Evolutionary conservation across 1,140 invertebrate genomes (phyloP), one percentile per base, ranked within the genome.

Genomic region (Pentalonia nigronervosa): DNA sequence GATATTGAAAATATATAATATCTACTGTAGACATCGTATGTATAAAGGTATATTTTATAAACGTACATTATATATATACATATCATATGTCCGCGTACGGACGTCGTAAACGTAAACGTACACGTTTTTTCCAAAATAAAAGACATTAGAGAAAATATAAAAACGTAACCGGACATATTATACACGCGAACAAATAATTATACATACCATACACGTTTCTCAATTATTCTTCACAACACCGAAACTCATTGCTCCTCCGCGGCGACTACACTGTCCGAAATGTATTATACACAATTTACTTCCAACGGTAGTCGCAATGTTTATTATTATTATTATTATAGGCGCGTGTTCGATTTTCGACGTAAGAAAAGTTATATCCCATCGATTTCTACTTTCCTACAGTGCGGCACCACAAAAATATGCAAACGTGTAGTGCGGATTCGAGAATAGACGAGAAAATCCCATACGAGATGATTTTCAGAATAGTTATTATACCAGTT

Each of bases 21-120:
- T 91, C 90, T 91, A 23, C 60, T 30, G 60, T 47, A 91, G 90
- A 91, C 90, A 91, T 91, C 90, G 53, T 86, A 25, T 86, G 17
- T 47, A 30, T 21, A 14, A 88, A n/a, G 47, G 47, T 20, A 45
- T 34, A 41, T 41, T 20, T 25, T 34, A 41, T 83, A 34, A n/a
- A n/a, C n/a, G n/a, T n/a, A n/a, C n/a, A n/a, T n/a, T 83, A 36
- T n/a, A 34, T 1, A 34, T n/a, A 81, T 34, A 84, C 25, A 41
- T 34, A 9, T 41, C 6, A 47, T 45, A 30, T 30, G 84, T 48
- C 25, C 17, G 9, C 30, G 20, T 21, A 36, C n/a, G 47, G 34
- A 4, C 48, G 48, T 87, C 25, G 45, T 87, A 83, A 83, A 83
- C 41, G n/a, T 67, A 83, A 36, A 83, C 81, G 34, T 21, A 23